Evolutionary conservation across 2,888 invertebrate genomes (phyloP).

Genomic region (Prenolepis imparis): DNA sequence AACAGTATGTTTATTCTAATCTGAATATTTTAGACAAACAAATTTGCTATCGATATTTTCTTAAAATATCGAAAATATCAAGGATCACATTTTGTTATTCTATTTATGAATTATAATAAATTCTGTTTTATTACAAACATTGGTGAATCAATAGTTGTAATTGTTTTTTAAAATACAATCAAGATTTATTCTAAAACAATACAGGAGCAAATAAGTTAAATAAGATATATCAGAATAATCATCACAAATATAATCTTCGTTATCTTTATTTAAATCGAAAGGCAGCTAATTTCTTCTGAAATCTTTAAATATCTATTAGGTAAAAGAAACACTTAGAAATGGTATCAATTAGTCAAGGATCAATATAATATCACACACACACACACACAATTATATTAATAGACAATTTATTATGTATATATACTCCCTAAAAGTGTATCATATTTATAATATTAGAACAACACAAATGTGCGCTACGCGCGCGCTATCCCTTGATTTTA

Average conservation of each 20-base stretch:
- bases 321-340: constrained; percentile 8
- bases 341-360: no score
- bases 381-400: no score
- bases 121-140: not conserved
- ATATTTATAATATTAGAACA: not conserved
- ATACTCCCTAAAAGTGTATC: not conserved
- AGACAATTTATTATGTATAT: not conserved
- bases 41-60: not conserved
- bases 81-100: not conserved
- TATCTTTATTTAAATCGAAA: constrained; percentile 92
- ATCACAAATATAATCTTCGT: constrained; percentile 92
- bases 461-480: no score
- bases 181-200: not conserved
- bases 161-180: not conserved
- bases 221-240: constrained; percentile 71
- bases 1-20: not conserved
- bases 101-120: not conserved
- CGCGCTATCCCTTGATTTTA: no score
- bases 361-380: no score
- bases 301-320: constrained; percentile 63
- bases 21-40: not conserved
- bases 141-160: not conserved
- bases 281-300: constrained; percentile 86
- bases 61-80: not conserved
- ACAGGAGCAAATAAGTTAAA: not conserved